Conservation (phyloP, 2,888 invertebrate species). For the Hesperia comma region DNA sequence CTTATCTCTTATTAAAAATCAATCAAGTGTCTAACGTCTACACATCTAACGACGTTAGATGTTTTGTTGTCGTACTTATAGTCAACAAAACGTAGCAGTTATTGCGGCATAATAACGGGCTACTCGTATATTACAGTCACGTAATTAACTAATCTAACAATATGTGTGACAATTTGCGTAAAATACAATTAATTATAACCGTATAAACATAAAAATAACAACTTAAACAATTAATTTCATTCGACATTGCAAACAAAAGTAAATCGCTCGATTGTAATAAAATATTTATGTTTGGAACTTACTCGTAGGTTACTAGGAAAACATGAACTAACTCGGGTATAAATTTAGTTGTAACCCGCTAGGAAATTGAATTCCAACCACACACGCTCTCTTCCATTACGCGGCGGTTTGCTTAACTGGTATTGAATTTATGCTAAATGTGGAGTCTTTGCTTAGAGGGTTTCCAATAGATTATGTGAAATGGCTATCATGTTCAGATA, state of each 20-base stretch:
- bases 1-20: too few species aligned
- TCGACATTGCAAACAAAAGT: not conserved
- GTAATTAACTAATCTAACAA: too few species aligned
- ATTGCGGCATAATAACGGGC: too few species aligned
- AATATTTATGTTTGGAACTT: constrained; percentile 42
- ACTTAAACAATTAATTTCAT: not conserved
- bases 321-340: constrained; percentile 46
- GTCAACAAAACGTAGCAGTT: too few species aligned
- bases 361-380: constrained; percentile 62
- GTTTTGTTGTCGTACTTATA: too few species aligned
- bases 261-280: constrained; percentile 9
- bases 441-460: constrained; percentile 7
- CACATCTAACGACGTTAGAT: too few species aligned
- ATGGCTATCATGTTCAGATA: not conserved
- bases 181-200: too few species aligned
- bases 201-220: too few species aligned
- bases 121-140: too few species aligned
- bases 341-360: constrained; percentile 55
- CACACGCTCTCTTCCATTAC: constrained; percentile 49
- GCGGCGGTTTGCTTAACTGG: constrained; percentile 45
- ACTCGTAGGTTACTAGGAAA: constrained; percentile 45
- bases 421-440: constrained; percentile 46
- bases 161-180: too few species aligned
- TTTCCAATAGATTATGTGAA: not conserved
- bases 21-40: too few species aligned